Evolutionary conservation across 2,797 vertebrate genomes (phyloP).

Genomic region (Peromyscus aztecus): DNA sequence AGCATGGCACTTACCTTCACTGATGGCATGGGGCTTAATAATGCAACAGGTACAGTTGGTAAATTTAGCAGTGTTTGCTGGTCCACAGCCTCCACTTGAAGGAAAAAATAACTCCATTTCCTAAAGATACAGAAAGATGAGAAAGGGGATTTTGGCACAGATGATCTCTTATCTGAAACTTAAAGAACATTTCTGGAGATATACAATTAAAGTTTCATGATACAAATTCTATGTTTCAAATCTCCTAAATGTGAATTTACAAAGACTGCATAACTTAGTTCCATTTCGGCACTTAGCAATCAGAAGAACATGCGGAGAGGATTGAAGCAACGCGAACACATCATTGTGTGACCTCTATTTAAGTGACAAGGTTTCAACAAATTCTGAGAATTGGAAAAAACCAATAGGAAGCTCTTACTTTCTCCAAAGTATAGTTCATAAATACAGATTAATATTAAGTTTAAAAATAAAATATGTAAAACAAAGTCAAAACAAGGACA

Average conservation of each 20-base stretch:
- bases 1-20: slow-evolving; percentile 90
- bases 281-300: neutral
- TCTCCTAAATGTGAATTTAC: slow-evolving; percentile 48
- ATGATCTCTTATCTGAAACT: neutral
- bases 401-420: neutral
- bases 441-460: neutral
- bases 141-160: neutral
- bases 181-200: neutral
- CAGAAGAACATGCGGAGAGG: neutral
- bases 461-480: slow-evolving; percentile 49
- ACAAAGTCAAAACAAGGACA: slow-evolving; percentile 42
- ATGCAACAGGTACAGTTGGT: slow-evolving; percentile 94
- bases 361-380: slow-evolving; percentile 23
- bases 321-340: neutral
- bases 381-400: slow-evolving; percentile 21
- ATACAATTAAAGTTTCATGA: neutral
- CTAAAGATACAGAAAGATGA: slow-evolving; percentile 87
- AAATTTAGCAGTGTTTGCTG: slow-evolving; percentile 92
- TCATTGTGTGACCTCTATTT: neutral
- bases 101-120: slow-evolving; percentile 98
- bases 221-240: neutral
- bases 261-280: slow-evolving; percentile 21
- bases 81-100: slow-evolving; percentile 91
- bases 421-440: neutral
- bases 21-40: slow-evolving; percentile 96